Base-by-base conservation (phyloP, 2,888 invertebrate genomes). In the Napeogenes sylphis region DNA sequence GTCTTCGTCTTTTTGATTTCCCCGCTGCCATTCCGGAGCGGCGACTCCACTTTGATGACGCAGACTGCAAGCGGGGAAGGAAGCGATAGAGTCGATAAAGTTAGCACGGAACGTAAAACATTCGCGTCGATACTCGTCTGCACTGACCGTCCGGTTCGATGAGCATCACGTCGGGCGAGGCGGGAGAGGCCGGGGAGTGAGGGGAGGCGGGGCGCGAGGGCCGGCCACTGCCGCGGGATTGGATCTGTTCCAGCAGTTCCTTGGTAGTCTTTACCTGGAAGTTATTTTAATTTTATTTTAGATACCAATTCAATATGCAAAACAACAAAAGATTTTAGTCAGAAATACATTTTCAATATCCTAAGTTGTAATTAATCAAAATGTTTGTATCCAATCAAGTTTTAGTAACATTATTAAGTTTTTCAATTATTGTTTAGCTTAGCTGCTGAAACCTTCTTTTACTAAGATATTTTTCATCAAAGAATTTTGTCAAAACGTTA, bases 181-280 rank as follows among this genome's bases (percentile, higher is more conserved):
- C 75, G 45, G 83, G 80, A 38, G 78, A 78, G 67, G 66, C 65
- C n/a, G 77, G 76, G 70, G 77, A 75, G 61, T 55, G 65, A 69
- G 67, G 75, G 68, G 35, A 75, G 63, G 61, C 68, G 58, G 59
- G 77, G 70, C 59, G 76, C 70, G 64, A 71, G 45, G 77, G 70
- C 6, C 68, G 79, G 42, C 66, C 66, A 64, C 79, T 79, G 80
- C 92, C 90, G 70, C 92, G 92, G 46, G 92, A 92, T 83, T 94
- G 94, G 72, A 96, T 91, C 82, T 95, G 94, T 60, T 94, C 95
- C 65, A 97, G 88, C 61, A 97, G 85, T 82, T 97, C 96, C 78
- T 95, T 94, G 0, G 97, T 97, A 56, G 90, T 90, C 66, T 89
- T 90, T 65, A 90, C 89, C 90, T 90, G 78, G 0, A 75, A 73